Evolutionary conservation across 2,113 vertebrate genomes (phyloP).

Genomic region (Ammospiza caudacuta): DNA sequence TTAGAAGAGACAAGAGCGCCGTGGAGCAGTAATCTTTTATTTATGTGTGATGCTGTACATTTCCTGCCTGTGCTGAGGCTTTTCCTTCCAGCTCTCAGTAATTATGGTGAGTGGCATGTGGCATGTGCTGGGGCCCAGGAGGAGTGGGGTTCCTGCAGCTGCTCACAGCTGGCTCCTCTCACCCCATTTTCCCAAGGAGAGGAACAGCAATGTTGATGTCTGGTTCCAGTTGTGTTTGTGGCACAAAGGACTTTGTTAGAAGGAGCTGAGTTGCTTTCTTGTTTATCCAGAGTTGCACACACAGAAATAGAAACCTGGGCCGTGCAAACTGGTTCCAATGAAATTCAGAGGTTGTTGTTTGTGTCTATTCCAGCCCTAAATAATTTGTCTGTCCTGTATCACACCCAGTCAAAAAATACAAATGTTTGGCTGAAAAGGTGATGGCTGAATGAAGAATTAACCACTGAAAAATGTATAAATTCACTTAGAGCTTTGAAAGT

Average conservation of each 20-base stretch:
- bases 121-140: constrained; percentile 37
- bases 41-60: constrained; percentile 54
- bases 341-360: background rate
- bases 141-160: constrained; percentile 47
- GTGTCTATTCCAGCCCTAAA: background rate
- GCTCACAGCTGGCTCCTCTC: background rate
- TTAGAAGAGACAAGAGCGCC: constrained; percentile 53
- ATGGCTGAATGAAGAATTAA: background rate
- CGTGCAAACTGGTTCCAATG: background rate
- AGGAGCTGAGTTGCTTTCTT: background rate
- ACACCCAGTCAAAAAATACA: background rate
- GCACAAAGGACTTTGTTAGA: background rate
- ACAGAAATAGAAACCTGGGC: background rate
- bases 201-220: background rate
- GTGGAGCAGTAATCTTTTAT: constrained; percentile 64
- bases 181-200: background rate
- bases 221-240: background rate
- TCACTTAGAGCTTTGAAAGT: background rate
- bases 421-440: background rate
- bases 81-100: constrained; percentile 29
- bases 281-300: background rate
- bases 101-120: constrained; percentile 42
- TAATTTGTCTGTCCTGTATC: background rate
- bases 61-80: constrained; percentile 20
- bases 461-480: background rate